Percentiles rank a stretch among this genome's conserved stretches.
phyloP scores from a whole-genome alignment of 1,140 invertebrate genomes.

The Diorhabda elongata region DNA sequence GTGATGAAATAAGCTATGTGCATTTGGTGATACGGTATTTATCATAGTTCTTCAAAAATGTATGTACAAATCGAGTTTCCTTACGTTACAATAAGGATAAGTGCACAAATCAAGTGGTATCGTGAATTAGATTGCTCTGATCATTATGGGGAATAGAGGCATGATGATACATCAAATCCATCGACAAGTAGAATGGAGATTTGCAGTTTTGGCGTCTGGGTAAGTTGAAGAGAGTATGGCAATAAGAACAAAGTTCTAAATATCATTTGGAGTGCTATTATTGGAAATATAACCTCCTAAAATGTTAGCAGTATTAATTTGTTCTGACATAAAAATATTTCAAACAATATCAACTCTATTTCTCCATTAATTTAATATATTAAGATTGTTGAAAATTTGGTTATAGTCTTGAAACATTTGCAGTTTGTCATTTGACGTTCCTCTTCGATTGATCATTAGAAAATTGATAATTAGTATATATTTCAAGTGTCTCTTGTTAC shows the following conservation, averaged over 20 bases:
- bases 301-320: too few species aligned
- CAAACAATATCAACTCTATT: too few species aligned
- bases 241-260: not conserved
- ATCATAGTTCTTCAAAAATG: not conserved
- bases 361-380: too few species aligned
- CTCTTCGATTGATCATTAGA: too few species aligned
- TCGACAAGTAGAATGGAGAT: not conserved
- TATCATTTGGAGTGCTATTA: not conserved
- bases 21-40: not conserved
- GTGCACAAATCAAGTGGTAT: not conserved
- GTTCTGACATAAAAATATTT: too few species aligned
- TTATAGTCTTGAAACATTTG: too few species aligned
- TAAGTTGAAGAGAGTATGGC: not conserved
- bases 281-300: too few species aligned
- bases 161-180: not conserved
- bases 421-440: too few species aligned
- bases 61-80: not conserved
- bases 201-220: not conserved
- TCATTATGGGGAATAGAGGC: not conserved
- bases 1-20: not conserved
- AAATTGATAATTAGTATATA: too few species aligned
- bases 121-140: not conserved
- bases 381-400: too few species aligned
- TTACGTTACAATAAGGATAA: not conserved
- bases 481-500: too few species aligned